Evolutionary conservation across 2,888 invertebrate species (phyloP).

Genomic region (Volucella bombylans): DNA sequence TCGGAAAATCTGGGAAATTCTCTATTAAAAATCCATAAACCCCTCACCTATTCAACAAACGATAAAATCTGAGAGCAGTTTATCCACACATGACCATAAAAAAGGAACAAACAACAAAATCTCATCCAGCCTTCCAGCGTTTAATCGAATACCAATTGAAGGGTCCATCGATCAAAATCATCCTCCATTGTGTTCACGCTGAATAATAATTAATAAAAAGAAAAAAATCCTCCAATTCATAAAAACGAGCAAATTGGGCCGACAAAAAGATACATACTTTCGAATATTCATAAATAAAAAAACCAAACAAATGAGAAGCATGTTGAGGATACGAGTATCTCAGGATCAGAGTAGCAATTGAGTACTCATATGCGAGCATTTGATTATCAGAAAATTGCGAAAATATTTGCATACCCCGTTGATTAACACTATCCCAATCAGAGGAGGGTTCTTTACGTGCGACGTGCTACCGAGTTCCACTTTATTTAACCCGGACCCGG

Average conservation of each 20-base stretch:
- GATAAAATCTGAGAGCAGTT: conserved; percentile 1
- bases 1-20: conserved; percentile 22
- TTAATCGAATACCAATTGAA: conserved; percentile 60
- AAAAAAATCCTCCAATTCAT: background rate
- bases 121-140: conserved; percentile 8
- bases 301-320: too few species aligned
- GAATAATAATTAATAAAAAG: conserved; percentile 64
- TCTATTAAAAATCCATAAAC: conserved; percentile 63
- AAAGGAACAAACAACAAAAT: too few species aligned
- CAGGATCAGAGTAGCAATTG: too few species aligned
- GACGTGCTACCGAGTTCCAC: conserved; percentile 7
- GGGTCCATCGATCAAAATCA: conserved; percentile 64
- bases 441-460: background rate
- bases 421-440: conserved; percentile 53
- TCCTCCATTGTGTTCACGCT: conserved; percentile 53
- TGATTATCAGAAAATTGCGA: conserved; percentile 52
- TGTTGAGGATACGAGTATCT: too few species aligned
- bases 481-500: conserved; percentile 42
- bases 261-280: conserved; percentile 45
- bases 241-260: conserved; percentile 55
- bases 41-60: conserved; percentile 48
- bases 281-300: background rate
- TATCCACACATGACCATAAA: conserved; percentile 7
- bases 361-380: background rate
- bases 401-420: conserved; percentile 71